Percentiles rank a stretch among this genome's conserved stretches.
Evolutionary conservation across 2,888 invertebrate genomes (phyloP).

Genomic region (Scaptomyza flava): DNA sequence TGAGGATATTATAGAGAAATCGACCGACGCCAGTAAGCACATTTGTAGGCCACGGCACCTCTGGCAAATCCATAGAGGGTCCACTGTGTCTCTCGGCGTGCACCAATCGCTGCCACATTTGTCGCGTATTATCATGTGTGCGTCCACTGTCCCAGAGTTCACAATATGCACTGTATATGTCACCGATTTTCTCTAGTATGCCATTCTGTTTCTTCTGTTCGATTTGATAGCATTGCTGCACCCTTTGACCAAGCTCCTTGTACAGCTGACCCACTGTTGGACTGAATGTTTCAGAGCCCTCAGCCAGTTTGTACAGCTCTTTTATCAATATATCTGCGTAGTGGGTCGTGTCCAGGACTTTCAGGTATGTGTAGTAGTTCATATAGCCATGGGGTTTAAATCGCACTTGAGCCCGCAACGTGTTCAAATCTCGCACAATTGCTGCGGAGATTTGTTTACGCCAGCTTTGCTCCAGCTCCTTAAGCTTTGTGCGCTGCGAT

Average conservation of each 20-base stretch:
- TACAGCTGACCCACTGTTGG: constrained; percentile 88
- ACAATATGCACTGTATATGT: constrained; percentile 88
- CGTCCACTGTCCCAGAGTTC: constrained; percentile 87
- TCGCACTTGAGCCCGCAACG: constrained; percentile 87
- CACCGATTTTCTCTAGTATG: constrained; percentile 87
- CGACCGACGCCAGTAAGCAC: constrained; percentile 89
- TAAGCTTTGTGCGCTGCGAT: constrained; percentile 87
- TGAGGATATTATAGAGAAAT: constrained; percentile 93
- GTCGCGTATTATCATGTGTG: constrained; percentile 86
- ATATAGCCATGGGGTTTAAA: constrained; percentile 86
- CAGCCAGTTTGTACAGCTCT: constrained; percentile 89
- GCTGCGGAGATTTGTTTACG: constrained; percentile 87
- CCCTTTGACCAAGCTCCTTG: constrained; percentile 88
- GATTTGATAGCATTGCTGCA: constrained; percentile 88
- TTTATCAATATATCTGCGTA: constrained; percentile 88
- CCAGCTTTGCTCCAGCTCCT: constrained; percentile 89
- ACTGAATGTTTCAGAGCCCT: constrained; percentile 92
- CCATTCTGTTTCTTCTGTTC: constrained; percentile 88
- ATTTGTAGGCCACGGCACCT: constrained; percentile 88
- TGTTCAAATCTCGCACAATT: constrained; percentile 89
- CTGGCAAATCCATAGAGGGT: constrained; percentile 86
- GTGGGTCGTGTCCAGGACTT: constrained; percentile 86
- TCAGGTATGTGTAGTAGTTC: constrained; percentile 90
- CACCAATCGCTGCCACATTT: constrained; percentile 90
- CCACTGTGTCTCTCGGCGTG: constrained; percentile 85